Percentiles rank a stretch among this genome's conserved stretches.
Conservation (phyloP, 1,140 invertebrate genomes). For the Ladona fulva region DNA sequence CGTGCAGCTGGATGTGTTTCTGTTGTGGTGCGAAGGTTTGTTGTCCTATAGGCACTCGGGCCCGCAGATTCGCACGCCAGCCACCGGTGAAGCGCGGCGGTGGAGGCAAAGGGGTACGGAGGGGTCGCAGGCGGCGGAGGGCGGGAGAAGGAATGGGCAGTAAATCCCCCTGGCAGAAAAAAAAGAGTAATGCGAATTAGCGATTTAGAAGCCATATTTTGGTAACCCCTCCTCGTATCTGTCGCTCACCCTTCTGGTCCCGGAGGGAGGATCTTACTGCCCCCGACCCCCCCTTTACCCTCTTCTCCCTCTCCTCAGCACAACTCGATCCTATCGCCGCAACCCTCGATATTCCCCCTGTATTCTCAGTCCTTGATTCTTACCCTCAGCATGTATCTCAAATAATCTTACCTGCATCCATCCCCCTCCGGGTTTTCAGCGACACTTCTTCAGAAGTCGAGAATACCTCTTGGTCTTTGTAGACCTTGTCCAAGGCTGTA, state of each 20-base stretch:
- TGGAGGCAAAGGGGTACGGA: not conserved
- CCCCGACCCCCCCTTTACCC: not conserved
- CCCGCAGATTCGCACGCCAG: not conserved
- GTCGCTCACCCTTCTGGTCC: not conserved
- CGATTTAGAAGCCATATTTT: conserved; percentile 10
- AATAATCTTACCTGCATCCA: too few relatives aligned
- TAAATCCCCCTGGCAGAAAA: conserved; percentile 1
- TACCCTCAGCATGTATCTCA: too few relatives aligned
- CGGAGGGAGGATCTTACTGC: not conserved
- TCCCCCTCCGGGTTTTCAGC: too few relatives aligned
- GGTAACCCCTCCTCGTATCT: conserved; percentile 7
- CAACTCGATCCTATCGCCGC: not conserved
- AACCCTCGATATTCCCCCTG: not conserved
- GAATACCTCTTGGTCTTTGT: too few relatives aligned
- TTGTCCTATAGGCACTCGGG: not conserved
- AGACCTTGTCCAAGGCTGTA: too few relatives aligned
- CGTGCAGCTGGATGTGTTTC: not conserved
- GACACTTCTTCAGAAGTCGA: too few relatives aligned
- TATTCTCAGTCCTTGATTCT: not conserved
- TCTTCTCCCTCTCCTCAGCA: not conserved
- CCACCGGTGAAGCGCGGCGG: not conserved
- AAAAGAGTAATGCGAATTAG: conserved; percentile 6
- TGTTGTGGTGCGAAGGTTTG: not conserved
- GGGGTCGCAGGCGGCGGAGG: not conserved
- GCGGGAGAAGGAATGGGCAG: not conserved